phyloP scores from a whole-genome alignment of 1,140 invertebrate genomes.

The Ridgeia piscesae region DNA sequence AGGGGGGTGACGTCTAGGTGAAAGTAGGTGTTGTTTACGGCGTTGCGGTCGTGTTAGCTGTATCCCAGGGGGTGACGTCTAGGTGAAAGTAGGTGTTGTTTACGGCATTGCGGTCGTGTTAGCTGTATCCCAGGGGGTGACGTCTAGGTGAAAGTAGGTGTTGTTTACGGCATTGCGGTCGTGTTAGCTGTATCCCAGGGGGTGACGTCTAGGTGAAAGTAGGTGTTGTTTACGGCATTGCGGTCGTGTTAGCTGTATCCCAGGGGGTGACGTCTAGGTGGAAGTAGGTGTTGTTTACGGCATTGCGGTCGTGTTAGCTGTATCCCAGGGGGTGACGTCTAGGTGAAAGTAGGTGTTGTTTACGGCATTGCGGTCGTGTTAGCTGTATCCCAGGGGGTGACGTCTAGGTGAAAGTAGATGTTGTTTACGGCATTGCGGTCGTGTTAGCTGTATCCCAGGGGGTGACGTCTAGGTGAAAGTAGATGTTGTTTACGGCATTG shows the following conservation, averaged over 20 bases:
- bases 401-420: not conserved
- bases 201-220: too few species aligned
- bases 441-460: not conserved
- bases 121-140: conserved; percentile 66
- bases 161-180: too few species aligned
- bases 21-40: not conserved
- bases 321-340: too few species aligned
- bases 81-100: conserved; percentile 66
- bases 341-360: too few species aligned
- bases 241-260: too few species aligned
- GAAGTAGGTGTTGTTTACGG: too few species aligned
- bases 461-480: not conserved
- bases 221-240: too few species aligned
- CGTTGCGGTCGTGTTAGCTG: not conserved
- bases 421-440: not conserved
- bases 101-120: too few species aligned
- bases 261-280: too few species aligned
- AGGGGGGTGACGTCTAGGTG: not conserved
- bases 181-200: too few species aligned
- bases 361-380: not conserved
- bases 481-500: not conserved
- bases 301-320: too few species aligned
- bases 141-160: conserved; percentile 68
- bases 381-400: not conserved
- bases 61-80: conserved; percentile 61